Conservation (phyloP, 2,113 vertebrate genomes). For the Orthonyx spaldingii region DNA sequence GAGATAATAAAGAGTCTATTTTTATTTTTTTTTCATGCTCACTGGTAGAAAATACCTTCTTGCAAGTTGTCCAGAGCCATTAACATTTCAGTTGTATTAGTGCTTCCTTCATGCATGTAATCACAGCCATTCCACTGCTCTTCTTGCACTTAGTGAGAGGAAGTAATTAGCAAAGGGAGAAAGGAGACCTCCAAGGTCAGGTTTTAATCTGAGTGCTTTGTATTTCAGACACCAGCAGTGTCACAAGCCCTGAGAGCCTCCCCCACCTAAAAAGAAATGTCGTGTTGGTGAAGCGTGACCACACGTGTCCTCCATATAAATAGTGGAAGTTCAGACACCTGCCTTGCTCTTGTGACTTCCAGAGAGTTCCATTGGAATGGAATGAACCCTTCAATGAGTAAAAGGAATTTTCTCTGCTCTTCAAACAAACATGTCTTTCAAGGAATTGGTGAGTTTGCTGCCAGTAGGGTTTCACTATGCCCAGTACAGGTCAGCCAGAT, state of each 20-base stretch:
- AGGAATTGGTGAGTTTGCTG: not conserved
- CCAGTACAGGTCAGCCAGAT: not conserved
- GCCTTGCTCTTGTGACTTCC: not conserved
- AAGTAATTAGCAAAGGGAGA: not conserved
- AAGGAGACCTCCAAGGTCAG: not conserved
- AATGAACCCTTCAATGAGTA: not conserved
- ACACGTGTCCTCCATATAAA: rapidly evolving
- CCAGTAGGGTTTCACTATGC: not conserved
- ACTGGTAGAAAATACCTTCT: not conserved
- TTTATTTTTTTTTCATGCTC: not conserved
- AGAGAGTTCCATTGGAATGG: not conserved
- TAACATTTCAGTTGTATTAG: not conserved
- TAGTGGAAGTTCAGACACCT: not conserved
- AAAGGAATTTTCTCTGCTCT: not conserved
- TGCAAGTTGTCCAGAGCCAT: not conserved
- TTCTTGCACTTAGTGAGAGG: not conserved
- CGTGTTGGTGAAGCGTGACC: not conserved
- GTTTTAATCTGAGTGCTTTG: not conserved
- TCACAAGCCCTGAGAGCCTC: not conserved
- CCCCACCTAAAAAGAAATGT: not conserved
- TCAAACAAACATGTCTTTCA: not conserved
- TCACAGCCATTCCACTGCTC: not conserved
- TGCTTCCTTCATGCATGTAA: not conserved
- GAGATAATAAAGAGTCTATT: not conserved
- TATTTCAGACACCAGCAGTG: not conserved